Evolutionary conservation across 1,140 invertebrate genomes (phyloP).

Genomic region (Drosophila nigrodunni): DNA sequence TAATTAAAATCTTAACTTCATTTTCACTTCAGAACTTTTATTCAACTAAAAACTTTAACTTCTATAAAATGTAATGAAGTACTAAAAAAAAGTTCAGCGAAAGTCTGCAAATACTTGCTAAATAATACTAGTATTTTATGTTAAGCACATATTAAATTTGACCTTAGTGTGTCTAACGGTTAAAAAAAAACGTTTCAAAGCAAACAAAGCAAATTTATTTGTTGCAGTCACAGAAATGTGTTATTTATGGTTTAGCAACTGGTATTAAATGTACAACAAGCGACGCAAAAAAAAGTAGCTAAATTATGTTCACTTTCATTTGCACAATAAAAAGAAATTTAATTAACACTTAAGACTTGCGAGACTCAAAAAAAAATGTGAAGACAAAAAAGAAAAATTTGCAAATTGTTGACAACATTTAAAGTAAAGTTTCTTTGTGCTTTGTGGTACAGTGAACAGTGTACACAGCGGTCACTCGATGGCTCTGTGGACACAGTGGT

Average conservation of each 20-base stretch:
- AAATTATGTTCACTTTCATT: constrained; percentile 50
- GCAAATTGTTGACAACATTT: constrained; percentile 80
- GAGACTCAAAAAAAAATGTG: constrained; percentile 26
- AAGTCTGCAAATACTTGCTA: constrained; percentile 7
- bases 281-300: constrained; percentile 8
- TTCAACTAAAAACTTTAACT: not conserved
- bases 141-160: constrained; percentile 11
- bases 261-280: constrained; percentile 22
- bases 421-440: constrained; percentile 47
- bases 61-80: not conserved
- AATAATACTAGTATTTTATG: not conserved
- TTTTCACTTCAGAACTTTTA: not conserved
- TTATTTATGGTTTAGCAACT: constrained; percentile 34
- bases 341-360: constrained; percentile 75
- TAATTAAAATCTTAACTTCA: no score
- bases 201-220: constrained; percentile 20
- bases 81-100: constrained; percentile 10
- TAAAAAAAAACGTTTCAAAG: constrained; percentile 4
- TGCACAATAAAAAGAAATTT: constrained; percentile 72
- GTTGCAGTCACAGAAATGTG: constrained; percentile 29
- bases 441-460: constrained; percentile 1
- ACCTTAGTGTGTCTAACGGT: constrained; percentile 20
- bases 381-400: constrained; percentile 31
- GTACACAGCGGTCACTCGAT: constrained; percentile 25
- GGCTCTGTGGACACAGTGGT: constrained; percentile 8